A percentile compares a stretch with the other conserved stretches of the same genome.
Conservation (phyloP, 2,113 vertebrate species). For the Menidia beryllina region DNA sequence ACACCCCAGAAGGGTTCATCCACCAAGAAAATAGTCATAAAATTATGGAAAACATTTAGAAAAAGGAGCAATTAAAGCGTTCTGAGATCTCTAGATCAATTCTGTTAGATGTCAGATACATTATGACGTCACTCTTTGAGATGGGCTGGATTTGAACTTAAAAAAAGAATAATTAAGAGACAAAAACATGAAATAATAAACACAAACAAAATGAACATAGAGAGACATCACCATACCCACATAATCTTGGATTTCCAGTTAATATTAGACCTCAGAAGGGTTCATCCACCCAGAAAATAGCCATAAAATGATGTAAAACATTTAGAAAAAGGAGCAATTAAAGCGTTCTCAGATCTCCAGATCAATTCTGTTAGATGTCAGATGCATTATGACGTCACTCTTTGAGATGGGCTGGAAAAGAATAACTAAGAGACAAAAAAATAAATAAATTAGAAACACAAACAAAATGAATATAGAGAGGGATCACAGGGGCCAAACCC, state of each 20-base stretch:
- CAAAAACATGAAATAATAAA: not conserved
- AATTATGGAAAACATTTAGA: too few relatives aligned
- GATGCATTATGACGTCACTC: not conserved
- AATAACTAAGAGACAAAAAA: too few relatives aligned
- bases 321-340: too few relatives aligned
- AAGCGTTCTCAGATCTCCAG: not conserved
- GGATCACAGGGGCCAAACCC: not conserved
- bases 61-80: not conserved
- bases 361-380: not conserved
- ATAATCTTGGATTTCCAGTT: not conserved
- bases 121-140: not conserved
- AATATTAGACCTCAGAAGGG: not conserved
- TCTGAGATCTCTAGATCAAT: not conserved
- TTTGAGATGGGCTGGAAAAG: too few relatives aligned
- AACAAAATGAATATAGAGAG: not conserved
- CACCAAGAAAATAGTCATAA: constrained; percentile 1
- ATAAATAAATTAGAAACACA: not conserved
- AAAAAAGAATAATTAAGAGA: too few relatives aligned
- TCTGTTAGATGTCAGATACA: not conserved
- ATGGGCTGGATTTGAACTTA: too few relatives aligned
- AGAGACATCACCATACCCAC: not conserved
- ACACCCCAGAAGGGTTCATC: not conserved
- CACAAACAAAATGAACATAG: not conserved
- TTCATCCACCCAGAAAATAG: not conserved
- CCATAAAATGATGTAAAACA: too few relatives aligned